Conservation (phyloP, 2,113 vertebrate genomes). For the Columba livia region DNA sequence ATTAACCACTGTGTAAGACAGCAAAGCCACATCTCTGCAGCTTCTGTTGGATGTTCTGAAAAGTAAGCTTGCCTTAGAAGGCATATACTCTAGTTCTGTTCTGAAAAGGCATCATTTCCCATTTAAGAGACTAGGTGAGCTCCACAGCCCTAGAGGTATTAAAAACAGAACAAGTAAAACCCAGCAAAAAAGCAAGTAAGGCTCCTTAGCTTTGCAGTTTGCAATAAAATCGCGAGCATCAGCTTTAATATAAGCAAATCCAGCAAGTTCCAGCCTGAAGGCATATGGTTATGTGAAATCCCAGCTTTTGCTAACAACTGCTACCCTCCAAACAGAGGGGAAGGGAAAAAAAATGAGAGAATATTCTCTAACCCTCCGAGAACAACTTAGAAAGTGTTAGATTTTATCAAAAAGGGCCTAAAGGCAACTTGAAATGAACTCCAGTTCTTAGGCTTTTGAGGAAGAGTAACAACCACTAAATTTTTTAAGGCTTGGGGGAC, state of each 20-base stretch:
- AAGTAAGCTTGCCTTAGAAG: neutral
- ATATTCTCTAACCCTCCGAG: neutral
- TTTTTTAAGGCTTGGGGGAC: neutral
- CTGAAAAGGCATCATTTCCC: neutral
- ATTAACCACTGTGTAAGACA: neutral
- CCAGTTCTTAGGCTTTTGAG: neutral
- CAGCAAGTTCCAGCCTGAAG: neutral
- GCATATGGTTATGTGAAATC: neutral
- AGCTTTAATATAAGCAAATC: neutral
- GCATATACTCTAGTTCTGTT: neutral
- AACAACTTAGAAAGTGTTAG: neutral
- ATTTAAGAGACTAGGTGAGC: neutral
- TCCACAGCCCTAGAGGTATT: neutral
- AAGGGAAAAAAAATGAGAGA: neutral
- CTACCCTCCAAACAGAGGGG: too few species aligned
- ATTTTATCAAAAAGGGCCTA: neutral
- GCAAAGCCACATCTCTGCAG: neutral
- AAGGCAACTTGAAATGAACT: neutral
- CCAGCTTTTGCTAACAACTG: neutral
- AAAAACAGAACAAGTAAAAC: neutral
- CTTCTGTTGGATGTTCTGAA: neutral
- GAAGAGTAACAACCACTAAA: neutral
- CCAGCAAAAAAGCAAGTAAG: neutral
- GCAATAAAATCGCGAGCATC: neutral
- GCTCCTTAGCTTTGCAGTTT: neutral